These are phyloP conservation scores for Tachystola acroxantha DNA, from an alignment of 2,888 invertebrate species.

Conservation along the genomic window DNA sequence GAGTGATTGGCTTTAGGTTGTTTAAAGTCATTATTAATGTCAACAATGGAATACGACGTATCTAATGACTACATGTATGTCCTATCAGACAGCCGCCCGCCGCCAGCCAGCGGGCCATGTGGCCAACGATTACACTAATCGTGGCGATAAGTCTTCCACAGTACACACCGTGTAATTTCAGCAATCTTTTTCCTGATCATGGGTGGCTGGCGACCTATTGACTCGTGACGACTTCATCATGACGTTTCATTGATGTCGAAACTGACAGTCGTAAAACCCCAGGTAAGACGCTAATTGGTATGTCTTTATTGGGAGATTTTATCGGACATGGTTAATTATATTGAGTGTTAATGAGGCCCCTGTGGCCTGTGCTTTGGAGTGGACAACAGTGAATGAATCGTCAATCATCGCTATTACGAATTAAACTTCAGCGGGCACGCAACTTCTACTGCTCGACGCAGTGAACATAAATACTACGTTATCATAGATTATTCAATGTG, in stretches of 20 bases:
- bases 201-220: slow-evolving; percentile 46
- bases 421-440: slow-evolving; percentile 37
- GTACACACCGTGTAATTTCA: slow-evolving; percentile 60
- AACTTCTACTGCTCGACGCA: slow-evolving; percentile 22
- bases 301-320: slow-evolving; percentile 34
- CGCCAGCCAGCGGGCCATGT: slow-evolving; percentile 29
- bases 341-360: slow-evolving; percentile 53
- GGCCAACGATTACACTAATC: slow-evolving; percentile 61
- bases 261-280: slow-evolving; percentile 7
- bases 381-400: slow-evolving; percentile 35
- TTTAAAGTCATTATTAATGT: slow-evolving; percentile 37
- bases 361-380: slow-evolving; percentile 37
- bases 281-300: slow-evolving; percentile 22
- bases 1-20: slow-evolving; percentile 39
- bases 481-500: slow-evolving; percentile 1
- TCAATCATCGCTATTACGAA: slow-evolving; percentile 31
- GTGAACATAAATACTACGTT: neutral
- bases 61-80: slow-evolving; percentile 42
- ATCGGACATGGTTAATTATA: slow-evolving; percentile 31
- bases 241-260: slow-evolving; percentile 9
- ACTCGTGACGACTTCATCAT: slow-evolving; percentile 45
- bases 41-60: slow-evolving; percentile 45
- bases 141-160: slow-evolving; percentile 53
- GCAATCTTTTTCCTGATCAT: slow-evolving; percentile 55
- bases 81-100: slow-evolving; percentile 35